A percentile compares a stretch with the other conserved stretches of the same genome.
Conservation (phyloP, 2,797 vertebrate genomes). For the Channallabes apus region DNA sequence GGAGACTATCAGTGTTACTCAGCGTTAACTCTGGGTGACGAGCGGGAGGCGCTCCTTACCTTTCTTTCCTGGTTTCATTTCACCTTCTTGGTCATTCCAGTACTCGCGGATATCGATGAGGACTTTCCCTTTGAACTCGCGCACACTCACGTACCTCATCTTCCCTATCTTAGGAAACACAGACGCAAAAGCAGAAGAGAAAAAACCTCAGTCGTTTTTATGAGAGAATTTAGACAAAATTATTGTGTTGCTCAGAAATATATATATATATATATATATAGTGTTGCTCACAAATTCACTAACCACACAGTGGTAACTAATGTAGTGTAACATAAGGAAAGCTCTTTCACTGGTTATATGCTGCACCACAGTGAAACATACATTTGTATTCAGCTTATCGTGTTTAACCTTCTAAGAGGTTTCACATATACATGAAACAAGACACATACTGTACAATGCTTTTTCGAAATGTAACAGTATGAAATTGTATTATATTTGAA, state of each 20-base stretch:
- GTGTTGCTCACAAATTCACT: not conserved
- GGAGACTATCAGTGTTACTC: not conserved
- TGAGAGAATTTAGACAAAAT: not conserved
- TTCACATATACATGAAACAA: no score
- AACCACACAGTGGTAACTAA: not conserved
- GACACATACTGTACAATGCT: no score
- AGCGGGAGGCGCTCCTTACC: slow-evolving; percentile 58
- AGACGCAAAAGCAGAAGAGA: not conserved
- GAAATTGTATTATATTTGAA: no score
- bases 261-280: no score
- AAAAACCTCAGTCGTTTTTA: not conserved
- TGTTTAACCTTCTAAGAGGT: no score
- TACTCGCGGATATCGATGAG: slow-evolving; percentile 96
- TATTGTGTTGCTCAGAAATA: not conserved
- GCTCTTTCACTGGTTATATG: not conserved
- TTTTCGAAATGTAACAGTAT: no score
- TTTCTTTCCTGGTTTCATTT: slow-evolving; percentile 98
- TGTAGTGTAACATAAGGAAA: not conserved
- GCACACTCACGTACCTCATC: slow-evolving; percentile 94
- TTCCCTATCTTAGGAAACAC: slow-evolving; percentile 85
- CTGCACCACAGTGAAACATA: not conserved
- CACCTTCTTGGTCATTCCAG: slow-evolving; percentile 93
- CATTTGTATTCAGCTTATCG: no score
- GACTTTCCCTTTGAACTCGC: slow-evolving; percentile 95
- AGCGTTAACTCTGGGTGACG: not conserved